phyloP scores from a whole-genome alignment of 1,140 invertebrate species.

The Ctenoplectra terminalis region DNA sequence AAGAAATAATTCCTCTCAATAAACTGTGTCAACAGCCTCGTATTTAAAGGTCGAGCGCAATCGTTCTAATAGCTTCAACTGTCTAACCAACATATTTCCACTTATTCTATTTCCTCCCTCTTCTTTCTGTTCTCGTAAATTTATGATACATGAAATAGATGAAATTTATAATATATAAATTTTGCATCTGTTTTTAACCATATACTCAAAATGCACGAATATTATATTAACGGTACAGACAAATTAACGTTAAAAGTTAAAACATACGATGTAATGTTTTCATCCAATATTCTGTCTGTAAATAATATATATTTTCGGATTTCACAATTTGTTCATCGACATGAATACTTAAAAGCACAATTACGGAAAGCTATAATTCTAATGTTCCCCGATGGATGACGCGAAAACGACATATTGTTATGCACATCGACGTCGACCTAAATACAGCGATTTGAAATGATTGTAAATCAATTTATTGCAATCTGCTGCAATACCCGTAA shows the following conservation, averaged over 20 bases:
- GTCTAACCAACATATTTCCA: slow-evolving; percentile 12
- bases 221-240: background rate
- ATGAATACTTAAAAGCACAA: background rate
- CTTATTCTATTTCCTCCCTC: background rate
- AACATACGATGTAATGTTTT: background rate
- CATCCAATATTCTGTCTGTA: background rate
- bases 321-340: too few relatives aligned
- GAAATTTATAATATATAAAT: background rate
- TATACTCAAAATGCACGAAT: background rate
- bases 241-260: background rate
- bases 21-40: slow-evolving; percentile 36
- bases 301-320: background rate
- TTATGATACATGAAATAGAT: too few relatives aligned
- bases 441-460: slow-evolving; percentile 63
- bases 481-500: slow-evolving; percentile 50
- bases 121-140: background rate
- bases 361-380: slow-evolving; percentile 24
- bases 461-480: slow-evolving; percentile 73
- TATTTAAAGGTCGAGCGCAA: slow-evolving; percentile 41
- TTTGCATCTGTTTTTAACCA: background rate
- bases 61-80: slow-evolving; percentile 19
- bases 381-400: slow-evolving; percentile 10
- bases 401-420: background rate
- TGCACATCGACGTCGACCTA: slow-evolving; percentile 60
- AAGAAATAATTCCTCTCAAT: slow-evolving; percentile 35